These are phyloP conservation scores for Dorcus hopei DNA, from an alignment of 2,888 invertebrate genomes.

Conservation along the genomic window DNA sequence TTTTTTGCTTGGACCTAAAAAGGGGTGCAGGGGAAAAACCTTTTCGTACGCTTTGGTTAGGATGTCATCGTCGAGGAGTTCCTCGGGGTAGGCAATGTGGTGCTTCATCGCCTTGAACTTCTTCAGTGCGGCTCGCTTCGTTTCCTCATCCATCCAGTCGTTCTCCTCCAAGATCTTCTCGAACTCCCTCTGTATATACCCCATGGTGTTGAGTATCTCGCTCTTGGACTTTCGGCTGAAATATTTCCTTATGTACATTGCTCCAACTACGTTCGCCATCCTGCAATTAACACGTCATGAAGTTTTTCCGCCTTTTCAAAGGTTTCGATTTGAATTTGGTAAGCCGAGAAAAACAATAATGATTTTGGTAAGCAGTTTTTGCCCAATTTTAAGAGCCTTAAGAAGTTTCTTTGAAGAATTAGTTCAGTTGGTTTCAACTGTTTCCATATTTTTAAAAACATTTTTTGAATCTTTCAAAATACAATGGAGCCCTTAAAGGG, in stretches of 20 bases:
- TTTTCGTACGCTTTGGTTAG: constrained; percentile 21
- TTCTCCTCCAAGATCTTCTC: constrained; percentile 24
- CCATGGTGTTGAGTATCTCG: constrained; percentile 28
- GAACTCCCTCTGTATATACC: constrained; percentile 25
- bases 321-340: too few species aligned
- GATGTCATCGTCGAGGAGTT: constrained; percentile 26
- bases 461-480: too few species aligned
- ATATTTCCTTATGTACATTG: constrained; percentile 70
- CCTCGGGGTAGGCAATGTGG: constrained; percentile 32
- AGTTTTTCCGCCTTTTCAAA: too few species aligned
- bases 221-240: constrained; percentile 18
- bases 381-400: too few species aligned
- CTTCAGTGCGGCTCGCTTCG: constrained; percentile 24
- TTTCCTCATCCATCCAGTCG: constrained; percentile 32
- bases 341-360: too few species aligned
- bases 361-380: too few species aligned
- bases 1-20: background rate
- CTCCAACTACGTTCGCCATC: constrained; percentile 63
- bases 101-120: constrained; percentile 27
- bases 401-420: too few species aligned
- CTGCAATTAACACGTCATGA: constrained; percentile 40
- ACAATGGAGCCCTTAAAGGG: too few species aligned
- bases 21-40: background rate
- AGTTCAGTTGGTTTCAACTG: too few species aligned
- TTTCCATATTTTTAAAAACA: too few species aligned